Percentiles rank a stretch among this genome's conserved stretches.
These are phyloP conservation scores for Cassiopea andromeda DNA, from an alignment of 30 jellyfish, hydroid and myxozoan genomes.

Conservation along the genomic window DNA sequence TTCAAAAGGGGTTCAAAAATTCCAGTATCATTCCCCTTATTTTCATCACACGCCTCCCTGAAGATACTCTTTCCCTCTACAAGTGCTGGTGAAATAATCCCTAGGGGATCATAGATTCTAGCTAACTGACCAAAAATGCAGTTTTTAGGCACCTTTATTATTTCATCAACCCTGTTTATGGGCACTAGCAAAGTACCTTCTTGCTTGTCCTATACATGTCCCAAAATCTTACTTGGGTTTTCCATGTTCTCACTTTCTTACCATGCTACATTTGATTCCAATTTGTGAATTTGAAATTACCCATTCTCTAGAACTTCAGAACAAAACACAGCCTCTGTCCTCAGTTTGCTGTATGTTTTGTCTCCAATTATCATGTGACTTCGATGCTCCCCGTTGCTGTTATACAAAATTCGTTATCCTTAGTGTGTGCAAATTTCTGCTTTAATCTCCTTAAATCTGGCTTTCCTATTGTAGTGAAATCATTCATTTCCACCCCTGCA, in stretches of 20 bases:
- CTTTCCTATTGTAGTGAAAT: neutral
- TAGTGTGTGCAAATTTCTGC: neutral
- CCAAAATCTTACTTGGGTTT: constrained; percentile 30
- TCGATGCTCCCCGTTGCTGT: neutral
- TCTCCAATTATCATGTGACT: neutral
- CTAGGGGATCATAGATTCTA: no score
- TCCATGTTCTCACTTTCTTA: constrained; percentile 35
- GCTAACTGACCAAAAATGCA: no score
- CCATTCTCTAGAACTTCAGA: constrained; percentile 44
- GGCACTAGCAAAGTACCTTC: neutral
- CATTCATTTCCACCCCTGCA: neutral
- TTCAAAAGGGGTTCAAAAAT: no score
- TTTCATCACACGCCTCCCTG: no score
- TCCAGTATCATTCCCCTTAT: no score
- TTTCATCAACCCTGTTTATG: neutral
- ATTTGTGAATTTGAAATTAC: constrained; percentile 35
- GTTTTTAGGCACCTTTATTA: no score
- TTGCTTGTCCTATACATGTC: constrained; percentile 10
- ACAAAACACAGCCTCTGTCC: neutral
- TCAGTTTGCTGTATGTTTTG: neutral
- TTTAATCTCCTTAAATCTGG: neutral
- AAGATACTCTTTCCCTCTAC: no score
- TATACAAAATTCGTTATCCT: neutral
- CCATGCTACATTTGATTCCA: constrained; percentile 34
- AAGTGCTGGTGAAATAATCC: no score